Evolutionary conservation across 2,888 invertebrate species (phyloP), one percentile per base, ranked within the genome.

Genomic region (Gastracanthus pulcherrimus): DNA sequence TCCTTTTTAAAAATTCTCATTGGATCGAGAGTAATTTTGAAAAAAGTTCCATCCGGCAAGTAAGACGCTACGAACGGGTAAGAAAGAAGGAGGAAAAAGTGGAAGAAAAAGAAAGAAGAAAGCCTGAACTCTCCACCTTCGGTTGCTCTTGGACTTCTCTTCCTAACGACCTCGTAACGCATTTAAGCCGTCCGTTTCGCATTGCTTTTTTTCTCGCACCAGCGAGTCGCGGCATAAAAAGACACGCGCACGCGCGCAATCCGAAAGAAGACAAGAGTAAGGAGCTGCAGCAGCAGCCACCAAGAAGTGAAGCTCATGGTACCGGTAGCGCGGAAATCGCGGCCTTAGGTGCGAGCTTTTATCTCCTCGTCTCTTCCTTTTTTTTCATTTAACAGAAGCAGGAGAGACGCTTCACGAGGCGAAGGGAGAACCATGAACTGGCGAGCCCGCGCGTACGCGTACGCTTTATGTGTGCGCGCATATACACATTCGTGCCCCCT

Each of bases 151-250:
- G 72, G 64, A 38, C 55, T 64, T 29, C 38, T 29, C 66, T 51
- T 74, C 66, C 75, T 83, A 82, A 83, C 82, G 83, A 83, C 66
- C 81, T 77, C 81, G 76, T 77, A 80, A 83, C 71, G 80, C 72
- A 80, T 82, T 83, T 82, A 80, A 82, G 62, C 80, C 81, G 6
- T 80, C 80, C 75, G 76, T 83, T 76, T 66, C 60, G 84, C 80
- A 66, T 19, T 34, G 66, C 38, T 79, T n/a, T 74, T 41, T 69
- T 58, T 48, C 51, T 70, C 67, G 7, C 36, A 23, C 45, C 29
- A 41, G 41, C 34, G 36, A 45, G 26, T 19, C 38, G 29, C 34
- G 23, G 62, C 4, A 64, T 41, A 45, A 64, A 51, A 26, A 64
- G 64, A 29, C 55, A n/a, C 29, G 29, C 34, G 11, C 29, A 4